Conservation (phyloP, 2,113 vertebrate genomes). For the Colinus virginianus region DNA sequence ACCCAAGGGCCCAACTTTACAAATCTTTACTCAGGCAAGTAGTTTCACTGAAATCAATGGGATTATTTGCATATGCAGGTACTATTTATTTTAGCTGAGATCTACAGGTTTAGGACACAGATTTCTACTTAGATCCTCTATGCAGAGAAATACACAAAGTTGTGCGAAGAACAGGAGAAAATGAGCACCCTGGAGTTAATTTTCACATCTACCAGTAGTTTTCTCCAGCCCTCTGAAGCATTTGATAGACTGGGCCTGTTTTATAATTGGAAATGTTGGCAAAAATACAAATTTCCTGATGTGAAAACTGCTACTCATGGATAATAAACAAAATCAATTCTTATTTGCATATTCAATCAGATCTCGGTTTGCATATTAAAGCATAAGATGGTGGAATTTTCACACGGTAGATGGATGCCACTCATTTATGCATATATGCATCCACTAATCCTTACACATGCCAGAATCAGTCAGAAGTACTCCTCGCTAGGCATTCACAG, state of each 20-base stretch:
- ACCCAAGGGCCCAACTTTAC: slow-evolving; percentile 61
- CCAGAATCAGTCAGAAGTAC: slow-evolving; percentile 58
- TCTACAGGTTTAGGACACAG: background rate
- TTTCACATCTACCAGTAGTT: slow-evolving; percentile 2
- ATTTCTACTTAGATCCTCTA: background rate
- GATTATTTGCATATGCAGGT: slow-evolving; percentile 47
- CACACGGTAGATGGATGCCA: slow-evolving; percentile 57
- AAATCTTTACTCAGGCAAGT: slow-evolving; percentile 46
- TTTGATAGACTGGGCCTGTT: slow-evolving; percentile 53
- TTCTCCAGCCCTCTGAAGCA: slow-evolving; percentile 30
- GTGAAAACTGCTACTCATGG: slow-evolving; percentile 55
- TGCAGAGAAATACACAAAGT: background rate
- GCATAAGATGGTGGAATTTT: slow-evolving; percentile 57
- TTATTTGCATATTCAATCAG: slow-evolving; percentile 68
- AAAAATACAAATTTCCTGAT: slow-evolving; percentile 53
- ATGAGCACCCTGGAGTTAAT: background rate
- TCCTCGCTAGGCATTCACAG: slow-evolving; percentile 43
- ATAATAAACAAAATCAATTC: slow-evolving; percentile 70
- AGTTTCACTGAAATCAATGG: slow-evolving; percentile 44
- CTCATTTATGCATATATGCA: slow-evolving; percentile 58
- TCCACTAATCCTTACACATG: slow-evolving; percentile 52
- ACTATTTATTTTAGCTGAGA: slow-evolving; percentile 21
- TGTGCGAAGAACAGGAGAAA: fast-evolving
- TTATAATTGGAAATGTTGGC: slow-evolving; percentile 19
- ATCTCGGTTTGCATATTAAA: slow-evolving; percentile 66